These are phyloP conservation scores for Oscheius onirici DNA, from an alignment of 2,888 invertebrate genomes.

Conservation along the genomic window DNA sequence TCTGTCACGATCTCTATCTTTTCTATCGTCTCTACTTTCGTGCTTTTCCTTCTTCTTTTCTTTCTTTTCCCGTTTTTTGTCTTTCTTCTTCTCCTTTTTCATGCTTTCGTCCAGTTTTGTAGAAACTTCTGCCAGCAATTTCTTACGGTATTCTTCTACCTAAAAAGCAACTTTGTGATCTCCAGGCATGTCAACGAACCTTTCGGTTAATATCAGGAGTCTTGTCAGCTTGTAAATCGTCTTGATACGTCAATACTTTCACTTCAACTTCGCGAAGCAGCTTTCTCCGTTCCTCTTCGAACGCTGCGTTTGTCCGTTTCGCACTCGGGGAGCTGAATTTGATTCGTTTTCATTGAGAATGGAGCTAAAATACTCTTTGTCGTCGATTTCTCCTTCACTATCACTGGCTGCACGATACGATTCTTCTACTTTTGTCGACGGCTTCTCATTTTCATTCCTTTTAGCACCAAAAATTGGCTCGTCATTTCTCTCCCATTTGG, in stretches of 20 bases:
- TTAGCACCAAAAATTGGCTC: not conserved
- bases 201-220: slow-evolving; percentile 52
- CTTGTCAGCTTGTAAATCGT: slow-evolving; percentile 62
- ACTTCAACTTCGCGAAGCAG: slow-evolving; percentile 85
- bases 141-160: slow-evolving; percentile 42
- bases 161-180: slow-evolving; percentile 4
- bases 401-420: slow-evolving; percentile 4
- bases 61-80: slow-evolving; percentile 33
- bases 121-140: slow-evolving; percentile 47
- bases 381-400: slow-evolving; percentile 30
- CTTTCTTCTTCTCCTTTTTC: slow-evolving; percentile 36
- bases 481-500: slow-evolving; percentile 37
- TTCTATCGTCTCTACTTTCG: not conserved
- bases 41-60: slow-evolving; percentile 17
- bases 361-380: slow-evolving; percentile 19
- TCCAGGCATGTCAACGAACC: slow-evolving; percentile 35
- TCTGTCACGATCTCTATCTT: slow-evolving; percentile 8
- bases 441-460: not conserved
- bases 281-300: slow-evolving; percentile 73
- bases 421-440: not conserved
- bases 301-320: slow-evolving; percentile 49
- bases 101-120: slow-evolving; percentile 36
- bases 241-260: slow-evolving; percentile 63
- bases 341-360: not conserved
- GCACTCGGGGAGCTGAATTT: slow-evolving; percentile 5